A percentile compares a stretch with the other conserved stretches of the same genome.
Conservation (phyloP, 2,113 vertebrate species). For the Dicaeum eximium region DNA sequence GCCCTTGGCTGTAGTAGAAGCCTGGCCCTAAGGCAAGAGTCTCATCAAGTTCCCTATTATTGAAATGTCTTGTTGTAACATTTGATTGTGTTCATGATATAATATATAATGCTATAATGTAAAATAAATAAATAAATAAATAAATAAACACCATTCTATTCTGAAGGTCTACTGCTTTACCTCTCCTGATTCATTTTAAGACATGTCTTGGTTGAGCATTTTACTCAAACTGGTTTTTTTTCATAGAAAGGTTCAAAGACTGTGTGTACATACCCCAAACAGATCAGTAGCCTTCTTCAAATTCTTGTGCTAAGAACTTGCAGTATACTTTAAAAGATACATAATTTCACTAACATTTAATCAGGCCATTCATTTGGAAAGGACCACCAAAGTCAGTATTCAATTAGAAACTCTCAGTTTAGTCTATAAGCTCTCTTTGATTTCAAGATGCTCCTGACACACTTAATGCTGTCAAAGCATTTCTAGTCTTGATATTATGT, state of each 20-base stretch:
- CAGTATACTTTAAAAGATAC: neutral
- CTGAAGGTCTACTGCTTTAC: neutral
- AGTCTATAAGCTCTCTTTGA: neutral
- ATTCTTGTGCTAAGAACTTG: neutral
- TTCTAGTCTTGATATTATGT: neutral
- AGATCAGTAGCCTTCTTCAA: neutral
- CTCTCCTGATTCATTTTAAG: neutral
- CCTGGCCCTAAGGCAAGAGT: neutral
- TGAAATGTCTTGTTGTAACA: neutral
- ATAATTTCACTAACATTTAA: neutral
- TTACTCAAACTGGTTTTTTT: neutral
- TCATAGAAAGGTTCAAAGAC: neutral
- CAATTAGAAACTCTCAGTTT: neutral
- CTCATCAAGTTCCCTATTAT: neutral
- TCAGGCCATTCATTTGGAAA: neutral
- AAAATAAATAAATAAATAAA: neutral
- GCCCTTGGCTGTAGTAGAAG: neutral
- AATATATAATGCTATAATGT: neutral
- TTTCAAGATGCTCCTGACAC: neutral
- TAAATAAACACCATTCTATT: neutral
- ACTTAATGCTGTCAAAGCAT: neutral
- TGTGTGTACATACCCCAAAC: fast-evolving
- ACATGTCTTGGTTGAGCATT: neutral
- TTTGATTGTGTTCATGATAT: neutral
- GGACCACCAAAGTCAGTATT: neutral